Evolutionary conservation across 2,113 vertebrate species (phyloP).

Genomic region (Carassius carassius): DNA sequence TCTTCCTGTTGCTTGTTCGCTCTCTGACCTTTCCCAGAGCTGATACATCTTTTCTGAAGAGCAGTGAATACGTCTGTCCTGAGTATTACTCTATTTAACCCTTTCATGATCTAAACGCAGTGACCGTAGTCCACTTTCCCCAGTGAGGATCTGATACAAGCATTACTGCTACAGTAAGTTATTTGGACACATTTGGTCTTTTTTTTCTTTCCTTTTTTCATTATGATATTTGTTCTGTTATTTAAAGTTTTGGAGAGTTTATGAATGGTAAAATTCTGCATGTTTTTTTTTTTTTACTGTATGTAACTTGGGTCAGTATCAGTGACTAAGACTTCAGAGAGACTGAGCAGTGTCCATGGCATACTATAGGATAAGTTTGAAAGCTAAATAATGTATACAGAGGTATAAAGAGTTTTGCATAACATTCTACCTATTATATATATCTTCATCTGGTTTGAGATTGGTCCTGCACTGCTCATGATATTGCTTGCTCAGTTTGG

Average conservation of each 20-base stretch:
- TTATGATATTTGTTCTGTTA: not conserved
- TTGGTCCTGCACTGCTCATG: not conserved
- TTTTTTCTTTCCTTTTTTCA: not conserved
- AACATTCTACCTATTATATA: not conserved
- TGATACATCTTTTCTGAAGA: conserved; percentile 5
- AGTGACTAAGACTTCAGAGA: not conserved
- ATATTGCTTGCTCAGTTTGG: not conserved
- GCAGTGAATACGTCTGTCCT: not conserved
- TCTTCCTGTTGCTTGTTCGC: conserved; percentile 41
- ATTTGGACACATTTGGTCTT: not conserved
- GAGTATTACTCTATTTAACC: not conserved
- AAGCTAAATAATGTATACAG: not conserved
- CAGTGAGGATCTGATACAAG: conserved; percentile 17
- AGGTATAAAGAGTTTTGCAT: not conserved
- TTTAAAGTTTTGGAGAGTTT: not conserved
- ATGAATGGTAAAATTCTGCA: not conserved
- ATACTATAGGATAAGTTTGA: not conserved
- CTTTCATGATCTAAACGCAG: not conserved
- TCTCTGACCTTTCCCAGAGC: conserved; percentile 43
- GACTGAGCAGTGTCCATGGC: not conserved
- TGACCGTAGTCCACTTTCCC: not conserved
- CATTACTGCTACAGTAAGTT: conserved; percentile 21
- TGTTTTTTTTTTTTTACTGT: conserved; percentile 24
- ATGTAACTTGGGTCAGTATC: not conserved
- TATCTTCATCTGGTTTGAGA: not conserved